These are phyloP conservation scores for Oryzias melastigma DNA, from an alignment of 2,113 vertebrate species.

Conservation along the genomic window DNA sequence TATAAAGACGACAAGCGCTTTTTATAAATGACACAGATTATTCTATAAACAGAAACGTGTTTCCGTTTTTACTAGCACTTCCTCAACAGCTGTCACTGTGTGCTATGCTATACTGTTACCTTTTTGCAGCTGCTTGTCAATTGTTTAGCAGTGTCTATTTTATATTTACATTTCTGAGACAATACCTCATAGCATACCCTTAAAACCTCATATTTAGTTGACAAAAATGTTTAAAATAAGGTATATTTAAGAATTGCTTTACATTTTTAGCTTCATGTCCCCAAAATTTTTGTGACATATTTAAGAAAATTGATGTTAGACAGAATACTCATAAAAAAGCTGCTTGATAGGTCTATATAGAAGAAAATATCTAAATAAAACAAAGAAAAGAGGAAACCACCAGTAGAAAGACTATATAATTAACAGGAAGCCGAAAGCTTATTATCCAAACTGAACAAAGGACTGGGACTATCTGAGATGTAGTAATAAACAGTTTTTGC, in stretches of 20 bases:
- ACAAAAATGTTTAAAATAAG: not conserved
- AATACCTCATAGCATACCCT: not conserved
- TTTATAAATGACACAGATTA: too few species aligned
- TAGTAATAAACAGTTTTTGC: conserved; percentile 20
- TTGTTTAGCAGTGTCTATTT: not conserved
- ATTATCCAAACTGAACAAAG: conserved; percentile 28
- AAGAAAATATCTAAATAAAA: not conserved
- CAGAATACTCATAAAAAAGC: not conserved
- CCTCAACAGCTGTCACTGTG: conserved; percentile 37
- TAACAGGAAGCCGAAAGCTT: conserved; percentile 30
- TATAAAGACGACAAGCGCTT: too few species aligned
- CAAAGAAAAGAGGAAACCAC: conserved; percentile 33
- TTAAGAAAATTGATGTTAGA: not conserved
- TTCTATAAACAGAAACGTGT: conserved; percentile 10
- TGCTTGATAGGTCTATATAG: conserved; percentile 5
- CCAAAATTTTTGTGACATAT: too few species aligned
- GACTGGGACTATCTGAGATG: conserved; percentile 1
- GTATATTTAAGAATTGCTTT: not conserved
- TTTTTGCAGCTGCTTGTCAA: not conserved
- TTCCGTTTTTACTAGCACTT: conserved; percentile 47
- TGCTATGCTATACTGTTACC: conserved; percentile 21
- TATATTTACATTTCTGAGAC: not conserved
- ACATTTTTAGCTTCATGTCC: too few species aligned
- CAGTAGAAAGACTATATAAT: conserved; percentile 12
- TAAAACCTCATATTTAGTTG: not conserved